Conservation (phyloP, 1,140 invertebrate genomes). For the Alviniconcha marisindica region DNA sequence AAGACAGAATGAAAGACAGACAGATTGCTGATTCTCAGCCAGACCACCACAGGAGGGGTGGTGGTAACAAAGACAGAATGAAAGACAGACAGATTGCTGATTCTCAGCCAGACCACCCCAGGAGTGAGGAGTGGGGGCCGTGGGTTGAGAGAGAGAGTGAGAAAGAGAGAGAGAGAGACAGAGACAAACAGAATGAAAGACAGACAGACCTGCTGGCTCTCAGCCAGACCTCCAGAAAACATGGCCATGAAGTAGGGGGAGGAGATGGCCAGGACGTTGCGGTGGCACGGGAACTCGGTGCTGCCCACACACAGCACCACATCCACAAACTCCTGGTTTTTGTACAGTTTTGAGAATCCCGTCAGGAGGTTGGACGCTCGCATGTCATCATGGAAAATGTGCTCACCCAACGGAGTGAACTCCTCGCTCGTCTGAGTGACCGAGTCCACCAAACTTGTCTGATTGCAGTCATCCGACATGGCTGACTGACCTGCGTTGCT, state of each 20-base stretch:
- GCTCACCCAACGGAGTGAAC: slow-evolving; percentile 49
- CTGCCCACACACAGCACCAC: slow-evolving; percentile 76
- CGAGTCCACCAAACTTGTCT: slow-evolving; percentile 34
- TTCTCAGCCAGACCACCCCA: too few species aligned
- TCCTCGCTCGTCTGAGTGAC: slow-evolving; percentile 52
- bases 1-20: too few species aligned
- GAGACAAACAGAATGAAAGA: too few species aligned
- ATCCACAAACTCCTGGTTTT: slow-evolving; percentile 77
- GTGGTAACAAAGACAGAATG: too few species aligned
- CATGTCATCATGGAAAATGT: slow-evolving; percentile 62
- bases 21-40: too few species aligned
- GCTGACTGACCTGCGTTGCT: too few species aligned
- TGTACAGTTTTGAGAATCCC: slow-evolving; percentile 78
- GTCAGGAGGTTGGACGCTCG: slow-evolving; percentile 69
- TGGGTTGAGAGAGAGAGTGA: too few species aligned
- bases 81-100: too few species aligned
- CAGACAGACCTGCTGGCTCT: slow-evolving; percentile 64
- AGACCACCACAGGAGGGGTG: too few species aligned
- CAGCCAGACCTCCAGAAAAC: slow-evolving; percentile 77
- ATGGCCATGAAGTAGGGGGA: slow-evolving; percentile 79
- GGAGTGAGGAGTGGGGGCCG: too few species aligned
- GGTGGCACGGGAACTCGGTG: slow-evolving; percentile 77
- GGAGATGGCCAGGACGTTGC: slow-evolving; percentile 77
- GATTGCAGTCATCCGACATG: too few species aligned
- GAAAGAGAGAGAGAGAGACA: too few species aligned